Base-by-base conservation (phyloP, 92 coral and sea anemone species). In the Diadumene lineata region DNA sequence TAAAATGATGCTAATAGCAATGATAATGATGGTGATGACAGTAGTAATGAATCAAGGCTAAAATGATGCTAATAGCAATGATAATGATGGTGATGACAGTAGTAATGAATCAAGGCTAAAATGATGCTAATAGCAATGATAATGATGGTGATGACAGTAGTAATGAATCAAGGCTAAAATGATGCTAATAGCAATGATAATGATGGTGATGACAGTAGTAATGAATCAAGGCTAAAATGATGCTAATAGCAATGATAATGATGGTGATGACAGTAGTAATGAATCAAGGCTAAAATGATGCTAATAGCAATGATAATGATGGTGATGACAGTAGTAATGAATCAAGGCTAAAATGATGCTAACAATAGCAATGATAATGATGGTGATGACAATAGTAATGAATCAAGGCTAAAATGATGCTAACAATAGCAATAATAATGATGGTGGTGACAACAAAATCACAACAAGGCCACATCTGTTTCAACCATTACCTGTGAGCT, bases 401-500 rank as follows among this genome's bases (percentile, higher is more conserved):
- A n/a, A n/a, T n/a, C n/a, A n/a, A n/a, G n/a, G 64, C 18, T 6
- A 6, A 22, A 57, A 22, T 19, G 64, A 7, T 57, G 31, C 31
- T 27, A n/a, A n/a, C 10, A 22, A 57, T 57, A 10, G 64, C 17
- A 22, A 22, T 22, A 57, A 27, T 57, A 4, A 38, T 53, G 58
- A 53, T 13, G 58, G 19, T 53, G 58, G 19, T 53, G 58, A 9
- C 13, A n/a, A 4, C 13, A 38, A 38, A 38, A 38, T 38, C 6
- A 38, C 13, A 38, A 38, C 13, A 63, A 53, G 4, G 25, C 19
- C 18, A 63, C n/a, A n/a, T n/a, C n/a, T n/a, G 29, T 63, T 11
- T 28, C 68, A 53, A 53, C 17, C 51, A 65, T 18, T 73, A 93
- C 98, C 97, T 92, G 60, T 93, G 97, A 18, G 93, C 96, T 66